These are phyloP conservation scores for Perizoma flavofasciatum DNA, from an alignment of 2,888 invertebrate genomes.

Conservation along the genomic window DNA sequence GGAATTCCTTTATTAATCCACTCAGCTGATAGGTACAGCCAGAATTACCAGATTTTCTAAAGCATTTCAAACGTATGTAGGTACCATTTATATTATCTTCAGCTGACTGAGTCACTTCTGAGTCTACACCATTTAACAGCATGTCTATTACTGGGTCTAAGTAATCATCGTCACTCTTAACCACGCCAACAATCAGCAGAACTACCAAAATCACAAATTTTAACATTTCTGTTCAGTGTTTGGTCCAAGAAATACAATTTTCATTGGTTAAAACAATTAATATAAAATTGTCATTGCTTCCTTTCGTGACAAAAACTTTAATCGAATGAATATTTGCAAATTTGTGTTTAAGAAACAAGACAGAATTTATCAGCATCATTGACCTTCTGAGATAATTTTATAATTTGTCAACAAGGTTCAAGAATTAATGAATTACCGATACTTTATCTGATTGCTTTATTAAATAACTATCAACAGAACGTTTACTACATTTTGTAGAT, in stretches of 20 bases:
- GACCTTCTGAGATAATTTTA: conserved; percentile 16
- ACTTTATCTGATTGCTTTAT: too few species aligned
- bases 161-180: conserved; percentile 42
- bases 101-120: conserved; percentile 27
- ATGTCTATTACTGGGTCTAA: conserved; percentile 52
- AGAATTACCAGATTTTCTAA: too few species aligned
- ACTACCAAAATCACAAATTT: conserved; percentile 18
- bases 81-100: conserved; percentile 42
- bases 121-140: conserved; percentile 49
- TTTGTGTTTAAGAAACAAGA: conserved; percentile 1
- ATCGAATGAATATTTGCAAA: conserved; percentile 1
- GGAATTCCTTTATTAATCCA: background rate
- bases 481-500: too few species aligned
- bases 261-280: conserved; percentile 1
- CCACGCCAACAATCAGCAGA: conserved; percentile 26
- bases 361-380: conserved; percentile 29
- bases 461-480: too few species aligned
- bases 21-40: background rate
- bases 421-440: background rate
- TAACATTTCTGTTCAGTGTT: background rate
- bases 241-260: too few species aligned
- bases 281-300: background rate
- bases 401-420: conserved; percentile 2
- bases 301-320: conserved; percentile 8
- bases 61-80: conserved; percentile 15